Conservation (phyloP, 2,888 invertebrate genomes). For the Sylvicola cinctus region DNA sequence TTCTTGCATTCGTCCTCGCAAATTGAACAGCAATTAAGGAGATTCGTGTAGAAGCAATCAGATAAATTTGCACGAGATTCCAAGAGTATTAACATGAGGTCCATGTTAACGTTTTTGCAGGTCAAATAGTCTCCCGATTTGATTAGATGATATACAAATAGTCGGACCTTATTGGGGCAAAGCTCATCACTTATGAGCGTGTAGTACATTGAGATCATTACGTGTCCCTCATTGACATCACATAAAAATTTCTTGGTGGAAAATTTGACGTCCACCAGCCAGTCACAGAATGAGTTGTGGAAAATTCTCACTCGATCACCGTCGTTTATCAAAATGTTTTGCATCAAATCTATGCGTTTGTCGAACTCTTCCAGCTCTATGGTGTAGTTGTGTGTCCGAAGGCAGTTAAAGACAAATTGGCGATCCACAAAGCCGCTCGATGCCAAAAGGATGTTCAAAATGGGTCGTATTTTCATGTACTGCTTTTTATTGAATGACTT, state of each 20-base stretch:
- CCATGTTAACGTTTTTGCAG: conserved; percentile 19
- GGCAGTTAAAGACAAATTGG: conserved; percentile 58
- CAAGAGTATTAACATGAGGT: conserved; percentile 22
- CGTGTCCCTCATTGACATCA: conserved; percentile 70
- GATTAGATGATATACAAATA: conserved; percentile 48
- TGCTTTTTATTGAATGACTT: conserved; percentile 74
- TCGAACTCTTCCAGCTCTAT: conserved; percentile 65
- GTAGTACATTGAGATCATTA: conserved; percentile 69
- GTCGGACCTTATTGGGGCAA: conserved; percentile 52
- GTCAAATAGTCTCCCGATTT: conserved; percentile 40
- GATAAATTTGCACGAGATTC: conserved; percentile 23
- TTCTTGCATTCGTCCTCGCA: conserved; percentile 24
- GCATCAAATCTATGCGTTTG: conserved; percentile 51
- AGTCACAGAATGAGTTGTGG: conserved; percentile 87
- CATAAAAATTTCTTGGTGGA: conserved; percentile 89
- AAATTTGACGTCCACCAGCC: conserved; percentile 94
- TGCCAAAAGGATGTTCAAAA: conserved; percentile 73
- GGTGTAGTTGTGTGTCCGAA: conserved; percentile 56
- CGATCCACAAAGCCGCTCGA: conserved; percentile 69
- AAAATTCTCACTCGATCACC: conserved; percentile 36
- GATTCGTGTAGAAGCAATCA: conserved; percentile 26
- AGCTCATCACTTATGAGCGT: conserved; percentile 45
- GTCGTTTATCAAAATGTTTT: conserved; percentile 29
- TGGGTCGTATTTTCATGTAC: conserved; percentile 66
- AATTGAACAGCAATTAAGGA: conserved; percentile 27